Evolutionary conservation across 2,888 invertebrate genomes (phyloP), one percentile per base, ranked within the genome.

Genomic region (Anthoptus insignis): DNA sequence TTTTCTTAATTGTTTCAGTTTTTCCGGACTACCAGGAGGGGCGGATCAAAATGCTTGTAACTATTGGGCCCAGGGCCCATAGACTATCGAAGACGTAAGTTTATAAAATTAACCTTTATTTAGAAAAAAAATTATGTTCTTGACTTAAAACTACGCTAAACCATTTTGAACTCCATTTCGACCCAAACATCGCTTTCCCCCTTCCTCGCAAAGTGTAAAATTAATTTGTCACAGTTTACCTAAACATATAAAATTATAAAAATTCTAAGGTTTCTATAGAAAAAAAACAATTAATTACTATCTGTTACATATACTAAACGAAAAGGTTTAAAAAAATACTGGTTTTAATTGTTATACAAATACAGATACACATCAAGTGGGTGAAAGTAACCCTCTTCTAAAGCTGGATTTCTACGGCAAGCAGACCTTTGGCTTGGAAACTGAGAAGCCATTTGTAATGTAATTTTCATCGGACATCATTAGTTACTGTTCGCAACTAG

Each of bases 1-100:
- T 29, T 29, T 0, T n/a, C 37, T 37, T 5, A 5, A 22, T 79
- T 84, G 80, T 88, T 88, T 49, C 86, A 89, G 89, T 79, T 82
- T 79, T 75, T 78, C 77, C 71, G 70, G 69, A 72, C 76, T 77
- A 69, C 65, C 68, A 74, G 66, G 67, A 77, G 64, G 73, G 72
- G 81, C 76, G 80, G 73, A 74, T 74, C 83, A 88, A 81, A 70
- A 92, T 92, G 91, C 83, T 84, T 74, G 79, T 67, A 80, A 80
- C 69, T 70, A 75, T 78, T 80, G 91, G 89, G 89, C 89, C 84
- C 69, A 73, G 78, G 83, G 89, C 89, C 91, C 89, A 83, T 66
- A 68, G 64, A 72, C 74, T 73, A 73, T 68, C 65, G 63, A 73
- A 81, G 81, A 84, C 72, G 89, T 89, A 68, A 86, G 82, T 45